phyloP scores from a whole-genome alignment of 2,888 invertebrate genomes.

The Cerceris rybyensis region DNA sequence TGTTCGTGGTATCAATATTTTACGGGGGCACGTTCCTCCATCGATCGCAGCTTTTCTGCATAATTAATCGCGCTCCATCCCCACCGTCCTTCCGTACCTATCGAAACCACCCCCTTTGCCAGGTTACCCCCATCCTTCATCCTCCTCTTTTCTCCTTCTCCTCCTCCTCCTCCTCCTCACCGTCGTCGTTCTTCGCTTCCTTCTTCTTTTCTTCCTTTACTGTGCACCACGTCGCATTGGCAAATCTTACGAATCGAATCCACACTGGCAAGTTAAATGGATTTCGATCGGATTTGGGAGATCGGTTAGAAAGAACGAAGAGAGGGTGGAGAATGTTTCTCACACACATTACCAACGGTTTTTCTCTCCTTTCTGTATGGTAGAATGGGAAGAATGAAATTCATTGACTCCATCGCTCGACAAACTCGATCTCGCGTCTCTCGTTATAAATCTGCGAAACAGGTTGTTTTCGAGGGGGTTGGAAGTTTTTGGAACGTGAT shows the following conservation, averaged over 20 bases:
- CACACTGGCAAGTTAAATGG: slow-evolving; percentile 39
- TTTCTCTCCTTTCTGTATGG: background rate
- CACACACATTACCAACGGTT: background rate
- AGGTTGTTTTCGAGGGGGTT: too few species aligned
- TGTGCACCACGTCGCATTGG: slow-evolving; percentile 11
- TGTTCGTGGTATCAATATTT: slow-evolving; percentile 76
- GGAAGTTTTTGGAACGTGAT: too few species aligned
- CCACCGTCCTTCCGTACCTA: slow-evolving; percentile 28
- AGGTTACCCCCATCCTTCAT: background rate
- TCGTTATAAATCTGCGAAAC: too few species aligned
- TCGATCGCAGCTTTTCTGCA: slow-evolving; percentile 76
- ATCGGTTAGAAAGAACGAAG: slow-evolving; percentile 1
- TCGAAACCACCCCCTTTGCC: slow-evolving; percentile 23
- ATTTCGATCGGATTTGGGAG: slow-evolving; percentile 47
- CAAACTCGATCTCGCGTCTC: too few species aligned
- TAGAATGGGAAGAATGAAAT: background rate
- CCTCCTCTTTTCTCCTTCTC: background rate
- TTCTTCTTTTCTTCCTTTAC: background rate
- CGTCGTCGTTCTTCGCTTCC: background rate
- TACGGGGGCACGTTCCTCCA: slow-evolving; percentile 73
- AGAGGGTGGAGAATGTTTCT: background rate
- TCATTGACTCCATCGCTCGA: too few species aligned
- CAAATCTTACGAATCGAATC: slow-evolving; percentile 54
- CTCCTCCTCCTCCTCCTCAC: background rate
- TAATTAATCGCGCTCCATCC: slow-evolving; percentile 69